Base-by-base conservation (phyloP, 2,797 vertebrate genomes). In the Coregonus suidteri region DNA sequence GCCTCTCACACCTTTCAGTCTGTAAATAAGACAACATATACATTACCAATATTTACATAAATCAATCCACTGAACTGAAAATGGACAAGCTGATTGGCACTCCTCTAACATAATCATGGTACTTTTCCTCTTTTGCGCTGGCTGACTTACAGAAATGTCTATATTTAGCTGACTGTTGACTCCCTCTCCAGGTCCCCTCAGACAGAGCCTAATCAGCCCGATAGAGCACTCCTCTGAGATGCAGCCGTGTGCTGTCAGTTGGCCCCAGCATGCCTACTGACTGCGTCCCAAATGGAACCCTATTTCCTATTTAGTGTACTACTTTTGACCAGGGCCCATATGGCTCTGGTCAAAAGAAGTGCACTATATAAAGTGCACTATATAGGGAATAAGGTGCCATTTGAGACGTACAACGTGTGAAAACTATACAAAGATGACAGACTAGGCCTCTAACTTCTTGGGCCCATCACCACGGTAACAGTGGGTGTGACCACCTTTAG, bases 161-260 rank as follows among this genome's bases (percentile, higher is more conserved):
- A 77, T 76, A 79, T 76, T 76, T 76, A 74, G 67, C 35, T 64
- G 13, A 31, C 31, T 76, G 54, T 53, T 72, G 31, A 53, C 66
- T 54, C 18, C 20, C 6, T 67, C 52, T 34, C 4, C 30, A 70
- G 16, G 53, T 64, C 64, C 25, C 51, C 15, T 4, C 64, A 75
- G 75, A 70, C 25, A 16, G 73, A 64, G 41, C 16, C 13, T 68
- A 77, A 74, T 77, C 65, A 81, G 41, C 68, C 34, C 14, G 65
- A 70, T 74, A 59, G 41, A 16, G 25, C 74, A 18, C 11, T 41
- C 51, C 53, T 6, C 34, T 7, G 13, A 71, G 37, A 30, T 25
- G 11, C 41, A 34, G 53, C 13, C 16, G 52, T 53, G n/a, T 54
- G 30, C 18, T 41, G 25, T 56, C 62, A 30, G 41, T 41, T 47